These are phyloP conservation scores for Drosophila melanogaster DNA, from an alignment of 1,140 invertebrate species.

Conservation along the genomic window DNA sequence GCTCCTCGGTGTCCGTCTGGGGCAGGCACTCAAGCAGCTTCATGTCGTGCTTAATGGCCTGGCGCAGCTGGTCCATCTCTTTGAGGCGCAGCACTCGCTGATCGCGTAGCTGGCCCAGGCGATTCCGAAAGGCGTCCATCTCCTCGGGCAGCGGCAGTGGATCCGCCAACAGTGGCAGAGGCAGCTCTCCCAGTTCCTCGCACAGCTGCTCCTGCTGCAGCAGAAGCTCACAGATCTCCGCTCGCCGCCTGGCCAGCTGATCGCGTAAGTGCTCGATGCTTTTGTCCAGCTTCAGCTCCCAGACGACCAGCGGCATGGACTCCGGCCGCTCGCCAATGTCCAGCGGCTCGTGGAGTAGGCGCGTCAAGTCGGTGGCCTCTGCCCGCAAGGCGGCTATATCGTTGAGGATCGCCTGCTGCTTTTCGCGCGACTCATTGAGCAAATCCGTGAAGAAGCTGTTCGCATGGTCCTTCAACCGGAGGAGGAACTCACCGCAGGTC, in stretches of 20 bases:
- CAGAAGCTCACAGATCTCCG: conserved; percentile 63
- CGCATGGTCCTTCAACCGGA: conserved; percentile 53
- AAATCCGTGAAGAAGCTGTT: conserved; percentile 55
- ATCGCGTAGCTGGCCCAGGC: conserved; percentile 36
- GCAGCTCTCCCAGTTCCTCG: conserved; percentile 62
- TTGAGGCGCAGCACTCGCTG: conserved; percentile 36
- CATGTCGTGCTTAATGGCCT: conserved; percentile 58
- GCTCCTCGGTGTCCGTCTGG: conserved; percentile 52
- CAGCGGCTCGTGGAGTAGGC: conserved; percentile 50
- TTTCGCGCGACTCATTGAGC: conserved; percentile 57
- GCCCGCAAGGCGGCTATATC: conserved; percentile 41
- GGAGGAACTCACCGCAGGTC: conserved; percentile 52
- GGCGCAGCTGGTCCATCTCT: conserved; percentile 44
- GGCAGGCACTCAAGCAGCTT: conserved; percentile 47
- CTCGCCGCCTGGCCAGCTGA: conserved; percentile 38
- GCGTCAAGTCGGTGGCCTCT: conserved; percentile 51
- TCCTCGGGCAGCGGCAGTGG: conserved; percentile 56
- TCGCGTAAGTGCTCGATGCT: conserved; percentile 59
- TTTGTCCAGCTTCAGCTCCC: conserved; percentile 58
- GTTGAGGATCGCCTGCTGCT: conserved; percentile 34
- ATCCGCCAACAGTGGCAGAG: conserved; percentile 56
- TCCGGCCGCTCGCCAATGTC: conserved; percentile 36
- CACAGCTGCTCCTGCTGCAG: conserved; percentile 66
- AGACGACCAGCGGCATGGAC: conserved; percentile 47
- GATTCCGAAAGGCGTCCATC: conserved; percentile 49